Evolutionary conservation across 92 coral and sea anemone genomes (phyloP).

Genomic region (Ricordea florida): DNA sequence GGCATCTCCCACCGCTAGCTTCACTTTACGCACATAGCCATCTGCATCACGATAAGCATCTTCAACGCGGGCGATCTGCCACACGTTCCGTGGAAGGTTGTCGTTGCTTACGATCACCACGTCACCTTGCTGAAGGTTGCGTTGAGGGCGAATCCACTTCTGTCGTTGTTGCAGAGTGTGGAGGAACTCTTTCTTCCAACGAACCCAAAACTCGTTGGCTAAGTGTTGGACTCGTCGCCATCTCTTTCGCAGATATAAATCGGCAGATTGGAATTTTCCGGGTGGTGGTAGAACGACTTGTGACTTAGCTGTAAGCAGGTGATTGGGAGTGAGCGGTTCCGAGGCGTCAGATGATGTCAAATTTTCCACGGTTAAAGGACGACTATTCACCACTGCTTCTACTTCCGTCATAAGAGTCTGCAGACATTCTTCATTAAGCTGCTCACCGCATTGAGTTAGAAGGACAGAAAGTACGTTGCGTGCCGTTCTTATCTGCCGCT

Average conservation of each 20-base stretch:
- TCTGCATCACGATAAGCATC: not conserved
- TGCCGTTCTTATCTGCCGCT: constrained; percentile 21
- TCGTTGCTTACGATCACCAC: constrained; percentile 6
- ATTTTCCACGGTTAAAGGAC: constrained; percentile 10
- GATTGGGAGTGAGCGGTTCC: constrained; percentile 26
- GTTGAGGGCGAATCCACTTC: constrained; percentile 26
- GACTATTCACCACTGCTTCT: constrained; percentile 19
- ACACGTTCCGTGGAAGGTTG: constrained; percentile 10
- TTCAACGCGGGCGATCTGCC: constrained; percentile 24
- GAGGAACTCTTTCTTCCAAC: constrained; percentile 7
- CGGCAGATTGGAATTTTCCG: constrained; percentile 29
- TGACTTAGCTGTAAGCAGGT: constrained; percentile 9
- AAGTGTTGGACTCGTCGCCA: no score
- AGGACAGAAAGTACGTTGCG: constrained; percentile 16
- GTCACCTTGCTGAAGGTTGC: no score
- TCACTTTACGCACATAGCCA: constrained; percentile 20
- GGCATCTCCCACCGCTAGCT: not conserved
- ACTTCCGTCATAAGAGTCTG: constrained; percentile 19
- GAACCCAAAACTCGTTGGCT: constrained; percentile 12
- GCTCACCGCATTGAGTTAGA: not conserved
- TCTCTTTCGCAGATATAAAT: constrained; percentile 16
- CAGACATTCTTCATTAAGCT: constrained; percentile 20
- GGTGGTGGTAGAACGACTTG: constrained; percentile 25
- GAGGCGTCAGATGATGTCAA: not conserved
- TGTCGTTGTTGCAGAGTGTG: constrained; percentile 7